Conservation (phyloP, 1,140 invertebrate species). For the Drosophila orosa region DNA sequence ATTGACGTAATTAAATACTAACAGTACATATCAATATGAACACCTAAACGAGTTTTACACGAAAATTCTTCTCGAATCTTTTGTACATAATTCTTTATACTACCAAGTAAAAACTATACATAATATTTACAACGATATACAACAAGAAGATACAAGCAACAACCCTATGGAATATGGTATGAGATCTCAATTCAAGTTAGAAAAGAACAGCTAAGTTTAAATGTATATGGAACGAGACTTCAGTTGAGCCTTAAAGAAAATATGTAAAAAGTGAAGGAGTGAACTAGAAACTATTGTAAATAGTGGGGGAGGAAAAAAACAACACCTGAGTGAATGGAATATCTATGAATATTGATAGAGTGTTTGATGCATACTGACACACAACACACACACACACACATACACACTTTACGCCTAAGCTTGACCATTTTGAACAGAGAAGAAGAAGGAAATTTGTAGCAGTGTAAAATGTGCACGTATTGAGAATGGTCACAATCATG, state of each 20-base stretch:
- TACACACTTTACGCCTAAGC: slow-evolving; percentile 64
- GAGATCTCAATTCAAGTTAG: slow-evolving; percentile 16
- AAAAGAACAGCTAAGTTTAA: slow-evolving; percentile 13
- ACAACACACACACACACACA: slow-evolving; percentile 23
- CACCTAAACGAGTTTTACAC: slow-evolving; percentile 77
- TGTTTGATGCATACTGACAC: slow-evolving; percentile 41
- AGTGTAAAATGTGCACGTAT: slow-evolving; percentile 54
- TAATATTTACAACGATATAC: slow-evolving; percentile 60
- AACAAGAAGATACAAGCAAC: slow-evolving; percentile 15
- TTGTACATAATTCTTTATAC: slow-evolving; percentile 76
- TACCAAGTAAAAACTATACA: slow-evolving; percentile 35
- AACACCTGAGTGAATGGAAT: slow-evolving; percentile 37
- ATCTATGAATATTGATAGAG: slow-evolving; percentile 60
- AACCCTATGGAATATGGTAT: slow-evolving; percentile 5
- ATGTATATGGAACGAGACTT: slow-evolving; percentile 61
- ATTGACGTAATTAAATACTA: slow-evolving; percentile 66
- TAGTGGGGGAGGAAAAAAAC: slow-evolving; percentile 16
- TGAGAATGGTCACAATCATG: slow-evolving; percentile 84
- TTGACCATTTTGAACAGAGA: slow-evolving; percentile 61
- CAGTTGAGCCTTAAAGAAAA: slow-evolving; percentile 62
- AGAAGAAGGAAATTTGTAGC: slow-evolving; percentile 25
- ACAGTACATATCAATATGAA: slow-evolving; percentile 81
- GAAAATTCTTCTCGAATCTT: slow-evolving; percentile 52
- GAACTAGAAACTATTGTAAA: slow-evolving; percentile 55
- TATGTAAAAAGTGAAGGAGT: slow-evolving; percentile 46